Evolutionary conservation across 2,888 invertebrate genomes (phyloP).

Genomic region (Apamea anceps): DNA sequence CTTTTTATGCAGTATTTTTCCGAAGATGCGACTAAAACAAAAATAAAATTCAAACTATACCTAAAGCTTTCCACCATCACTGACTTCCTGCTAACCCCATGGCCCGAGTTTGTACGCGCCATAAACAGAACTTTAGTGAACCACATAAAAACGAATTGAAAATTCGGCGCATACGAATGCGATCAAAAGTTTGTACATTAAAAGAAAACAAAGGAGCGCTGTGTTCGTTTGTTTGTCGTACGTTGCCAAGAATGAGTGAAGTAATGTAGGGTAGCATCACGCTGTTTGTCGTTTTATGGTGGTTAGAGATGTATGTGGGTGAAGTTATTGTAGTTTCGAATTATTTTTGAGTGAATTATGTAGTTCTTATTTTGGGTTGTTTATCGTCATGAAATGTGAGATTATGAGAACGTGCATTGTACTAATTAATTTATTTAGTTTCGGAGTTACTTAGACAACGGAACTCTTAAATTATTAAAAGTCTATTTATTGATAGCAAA

Average conservation of each 20-base stretch:
- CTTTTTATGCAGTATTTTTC: not conserved
- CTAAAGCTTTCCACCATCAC: constrained; percentile 30
- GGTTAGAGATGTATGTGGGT: not conserved
- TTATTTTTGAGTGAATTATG: no score
- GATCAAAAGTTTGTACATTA: constrained; percentile 69
- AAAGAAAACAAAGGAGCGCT: constrained; percentile 58
- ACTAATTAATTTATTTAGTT: no score
- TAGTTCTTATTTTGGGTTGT: not conserved
- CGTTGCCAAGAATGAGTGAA: constrained; percentile 39
- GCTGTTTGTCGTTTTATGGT: not conserved
- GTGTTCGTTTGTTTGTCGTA: constrained; percentile 47
- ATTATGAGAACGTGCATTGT: no score
- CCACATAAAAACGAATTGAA: constrained; percentile 68
- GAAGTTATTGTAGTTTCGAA: not conserved
- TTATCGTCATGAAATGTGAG: no score
- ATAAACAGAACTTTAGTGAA: constrained; percentile 48
- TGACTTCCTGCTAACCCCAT: constrained; percentile 12
- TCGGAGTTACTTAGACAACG: no score
- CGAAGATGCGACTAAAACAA: not conserved
- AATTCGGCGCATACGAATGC: constrained; percentile 63
- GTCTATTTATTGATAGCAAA: no score
- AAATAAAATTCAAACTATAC: not conserved
- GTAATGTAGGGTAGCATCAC: constrained; percentile 9
- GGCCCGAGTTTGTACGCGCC: constrained; percentile 14
- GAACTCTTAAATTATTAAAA: no score